These are phyloP conservation scores for Lepeophtheirus nordmannii DNA, from an alignment of 2,888 invertebrate species.

Conservation along the genomic window DNA sequence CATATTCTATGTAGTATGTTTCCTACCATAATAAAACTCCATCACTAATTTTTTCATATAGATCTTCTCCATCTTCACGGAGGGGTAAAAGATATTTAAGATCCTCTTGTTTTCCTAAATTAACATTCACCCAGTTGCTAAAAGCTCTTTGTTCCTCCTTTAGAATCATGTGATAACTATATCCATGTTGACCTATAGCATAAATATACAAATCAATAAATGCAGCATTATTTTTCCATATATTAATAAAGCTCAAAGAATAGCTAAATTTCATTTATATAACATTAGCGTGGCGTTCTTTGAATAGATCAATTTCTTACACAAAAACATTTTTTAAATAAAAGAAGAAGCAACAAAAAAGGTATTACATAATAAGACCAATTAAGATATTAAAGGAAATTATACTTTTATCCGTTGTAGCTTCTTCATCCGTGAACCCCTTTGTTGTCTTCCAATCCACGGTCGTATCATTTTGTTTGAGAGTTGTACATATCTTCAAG, in stretches of 20 bases:
- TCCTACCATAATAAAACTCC: slow-evolving; percentile 81
- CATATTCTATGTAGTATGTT: not conserved
- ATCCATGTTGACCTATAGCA: slow-evolving; percentile 13
- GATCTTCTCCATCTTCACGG: slow-evolving; percentile 28
- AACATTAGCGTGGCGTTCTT: no score
- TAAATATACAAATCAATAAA: not conserved
- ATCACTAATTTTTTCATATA: slow-evolving; percentile 86
- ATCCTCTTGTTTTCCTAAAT: slow-evolving; percentile 73
- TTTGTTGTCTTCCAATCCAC: slow-evolving; percentile 18
- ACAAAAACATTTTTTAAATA: not conserved
- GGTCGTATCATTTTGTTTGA: slow-evolving; percentile 7
- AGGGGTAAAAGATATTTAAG: slow-evolving; percentile 66
- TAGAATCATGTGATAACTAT: slow-evolving; percentile 17
- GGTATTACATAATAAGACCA: not conserved
- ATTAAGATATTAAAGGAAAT: not conserved
- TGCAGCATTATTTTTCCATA: no score
- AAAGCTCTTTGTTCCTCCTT: slow-evolving; percentile 87
- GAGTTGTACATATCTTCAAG: not conserved
- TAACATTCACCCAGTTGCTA: slow-evolving; percentile 96
- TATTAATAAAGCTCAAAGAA: no score
- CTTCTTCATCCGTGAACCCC: slow-evolving; percentile 15
- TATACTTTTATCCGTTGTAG: slow-evolving; percentile 18
- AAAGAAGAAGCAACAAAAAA: not conserved
- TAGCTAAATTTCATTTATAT: no score
- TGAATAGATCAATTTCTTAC: no score